Conservation (phyloP, 2,797 vertebrate species). For the Sebastiscus tertius region DNA sequence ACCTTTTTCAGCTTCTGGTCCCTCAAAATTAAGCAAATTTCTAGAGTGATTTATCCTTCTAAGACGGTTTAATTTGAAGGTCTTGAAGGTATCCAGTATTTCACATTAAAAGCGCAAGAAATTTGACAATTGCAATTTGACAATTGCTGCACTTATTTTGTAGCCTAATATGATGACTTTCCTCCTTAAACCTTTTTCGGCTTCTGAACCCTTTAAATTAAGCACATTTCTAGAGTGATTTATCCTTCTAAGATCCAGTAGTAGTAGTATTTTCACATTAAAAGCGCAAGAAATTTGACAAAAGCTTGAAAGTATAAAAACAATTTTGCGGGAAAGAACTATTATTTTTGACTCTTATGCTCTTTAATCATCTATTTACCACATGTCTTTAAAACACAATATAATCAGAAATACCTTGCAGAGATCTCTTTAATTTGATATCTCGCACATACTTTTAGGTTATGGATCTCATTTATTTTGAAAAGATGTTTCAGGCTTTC, state of each 20-base stretch:
- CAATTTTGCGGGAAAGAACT: fast-evolving
- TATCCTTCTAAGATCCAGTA: too few relatives aligned
- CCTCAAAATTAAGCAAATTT: background rate
- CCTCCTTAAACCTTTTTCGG: background rate
- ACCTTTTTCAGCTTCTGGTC: background rate
- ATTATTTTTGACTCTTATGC: background rate
- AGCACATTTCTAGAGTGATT: background rate
- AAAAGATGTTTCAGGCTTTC: background rate
- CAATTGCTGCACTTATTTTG: too few relatives aligned
- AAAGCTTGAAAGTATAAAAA: background rate
- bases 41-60: too few relatives aligned
- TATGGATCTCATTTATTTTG: background rate
- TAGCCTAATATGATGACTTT: background rate
- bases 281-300: background rate
- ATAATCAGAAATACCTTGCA: background rate
- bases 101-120: too few relatives aligned
- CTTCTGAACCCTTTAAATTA: background rate
- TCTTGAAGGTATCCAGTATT: too few relatives aligned
- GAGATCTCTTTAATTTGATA: background rate
- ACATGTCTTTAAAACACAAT: background rate
- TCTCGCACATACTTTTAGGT: background rate
- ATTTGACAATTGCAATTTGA: too few relatives aligned
- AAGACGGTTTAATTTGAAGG: too few relatives aligned
- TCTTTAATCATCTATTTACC: background rate
- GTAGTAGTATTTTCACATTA: background rate